Evolutionary conservation across 53 echinoderm and acorn worm genomes (phyloP).

Genomic region (Apostichopus leukothele): DNA sequence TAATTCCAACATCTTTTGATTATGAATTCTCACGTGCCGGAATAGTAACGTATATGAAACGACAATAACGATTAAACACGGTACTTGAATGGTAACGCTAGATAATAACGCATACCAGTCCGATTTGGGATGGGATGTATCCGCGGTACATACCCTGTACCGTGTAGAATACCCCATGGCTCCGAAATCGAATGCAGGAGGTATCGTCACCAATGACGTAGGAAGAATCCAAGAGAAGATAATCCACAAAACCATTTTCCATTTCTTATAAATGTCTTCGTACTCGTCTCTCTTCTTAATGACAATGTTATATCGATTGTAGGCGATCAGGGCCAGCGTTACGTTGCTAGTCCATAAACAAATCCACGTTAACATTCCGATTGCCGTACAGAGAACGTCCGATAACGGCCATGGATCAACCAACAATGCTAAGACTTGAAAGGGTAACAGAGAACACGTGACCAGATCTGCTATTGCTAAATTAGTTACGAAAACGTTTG

Average conservation of each 20-base stretch:
- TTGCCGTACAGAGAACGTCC: slow-evolving; percentile 7
- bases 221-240: slow-evolving; percentile 54
- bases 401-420: slow-evolving; percentile 57
- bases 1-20: background rate
- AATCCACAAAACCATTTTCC: slow-evolving; percentile 49
- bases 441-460: slow-evolving; percentile 63
- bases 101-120: slow-evolving; percentile 40
- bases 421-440: slow-evolving; percentile 64
- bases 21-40: slow-evolving; percentile 13
- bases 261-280: slow-evolving; percentile 41
- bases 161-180: slow-evolving; percentile 52
- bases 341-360: slow-evolving; percentile 34
- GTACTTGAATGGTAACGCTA: slow-evolving; percentile 46
- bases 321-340: slow-evolving; percentile 49
- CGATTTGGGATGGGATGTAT: slow-evolving; percentile 47
- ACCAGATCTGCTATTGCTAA: slow-evolving; percentile 77
- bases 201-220: slow-evolving; percentile 53
- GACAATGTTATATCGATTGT: slow-evolving; percentile 54
- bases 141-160: slow-evolving; percentile 55
- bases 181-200: slow-evolving; percentile 50
- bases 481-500: slow-evolving; percentile 88
- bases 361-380: slow-evolving; percentile 36
- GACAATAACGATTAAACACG: slow-evolving; percentile 53
- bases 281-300: slow-evolving; percentile 26
- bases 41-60: slow-evolving; percentile 55